Evolutionary conservation across 2,888 invertebrate genomes (phyloP).

Genomic region (Rotaria sp.): DNA sequence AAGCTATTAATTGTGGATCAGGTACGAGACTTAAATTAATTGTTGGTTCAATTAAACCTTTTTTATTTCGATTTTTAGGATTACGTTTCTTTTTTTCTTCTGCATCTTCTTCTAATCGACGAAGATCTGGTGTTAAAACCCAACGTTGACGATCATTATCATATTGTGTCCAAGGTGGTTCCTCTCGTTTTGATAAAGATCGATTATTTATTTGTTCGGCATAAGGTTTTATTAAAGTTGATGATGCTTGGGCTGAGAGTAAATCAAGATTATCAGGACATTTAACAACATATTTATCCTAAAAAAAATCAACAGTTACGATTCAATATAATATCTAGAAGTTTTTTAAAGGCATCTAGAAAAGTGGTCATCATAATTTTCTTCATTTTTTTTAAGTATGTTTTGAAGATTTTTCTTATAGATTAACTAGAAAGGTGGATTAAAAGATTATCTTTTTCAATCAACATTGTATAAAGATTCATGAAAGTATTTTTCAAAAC

Average conservation of each 20-base stretch:
- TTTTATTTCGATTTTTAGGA: background rate
- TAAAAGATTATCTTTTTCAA: too few species aligned
- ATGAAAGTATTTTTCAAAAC: too few species aligned
- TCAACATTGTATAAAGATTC: too few species aligned
- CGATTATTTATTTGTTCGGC: background rate
- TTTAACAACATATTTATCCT: conserved; percentile 19
- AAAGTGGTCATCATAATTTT: too few species aligned
- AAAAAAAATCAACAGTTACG: too few species aligned
- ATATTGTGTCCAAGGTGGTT: background rate
- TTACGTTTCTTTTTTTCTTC: background rate
- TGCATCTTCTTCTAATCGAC: background rate
- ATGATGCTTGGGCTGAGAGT: background rate
- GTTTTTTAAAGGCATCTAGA: too few species aligned
- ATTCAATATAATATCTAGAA: too few species aligned
- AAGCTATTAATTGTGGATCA: conserved; percentile 36
- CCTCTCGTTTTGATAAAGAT: background rate
- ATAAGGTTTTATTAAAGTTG: background rate
- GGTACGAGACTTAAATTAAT: conserved; percentile 2
- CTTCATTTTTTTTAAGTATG: too few species aligned
- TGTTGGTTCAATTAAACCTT: background rate
- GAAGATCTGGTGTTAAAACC: conserved; percentile 6
- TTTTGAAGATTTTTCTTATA: too few species aligned
- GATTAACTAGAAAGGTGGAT: too few species aligned
- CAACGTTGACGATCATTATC: background rate
- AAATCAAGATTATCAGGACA: background rate